Percentiles rank a stretch among this genome's conserved stretches.
These are phyloP conservation scores for Ceratothoa steindachneri DNA, from an alignment of 2,888 invertebrate genomes.

Conservation along the genomic window DNA sequence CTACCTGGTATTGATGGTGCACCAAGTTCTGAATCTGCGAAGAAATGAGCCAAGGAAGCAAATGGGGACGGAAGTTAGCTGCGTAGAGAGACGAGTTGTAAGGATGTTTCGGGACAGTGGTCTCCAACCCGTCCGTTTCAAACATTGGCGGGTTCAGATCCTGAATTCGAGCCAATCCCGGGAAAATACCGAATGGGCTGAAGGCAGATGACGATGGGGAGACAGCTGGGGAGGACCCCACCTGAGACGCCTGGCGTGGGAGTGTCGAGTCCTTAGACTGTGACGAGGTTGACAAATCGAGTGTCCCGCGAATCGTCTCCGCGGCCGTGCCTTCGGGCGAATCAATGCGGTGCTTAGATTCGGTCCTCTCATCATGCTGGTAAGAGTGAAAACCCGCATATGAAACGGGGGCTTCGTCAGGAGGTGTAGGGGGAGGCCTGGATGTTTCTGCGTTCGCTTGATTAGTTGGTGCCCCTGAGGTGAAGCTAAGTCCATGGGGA, in stretches of 20 bases:
- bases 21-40: constrained; percentile 39
- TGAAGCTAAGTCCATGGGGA: too few species aligned
- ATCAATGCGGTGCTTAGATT: too few species aligned
- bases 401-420: too few species aligned
- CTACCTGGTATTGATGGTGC: constrained; percentile 9
- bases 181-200: not conserved
- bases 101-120: not conserved
- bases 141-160: not conserved
- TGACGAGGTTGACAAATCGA: not conserved
- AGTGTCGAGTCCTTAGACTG: not conserved
- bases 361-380: too few species aligned
- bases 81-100: not conserved
- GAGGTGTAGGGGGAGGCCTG: too few species aligned
- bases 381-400: too few species aligned
- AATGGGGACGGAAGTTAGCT: constrained; percentile 40
- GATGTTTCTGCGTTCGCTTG: too few species aligned
- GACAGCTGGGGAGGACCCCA: not conserved
- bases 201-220: not conserved
- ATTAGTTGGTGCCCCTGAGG: too few species aligned
- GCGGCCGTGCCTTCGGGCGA: too few species aligned
- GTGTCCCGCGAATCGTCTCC: not conserved
- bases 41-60: constrained; percentile 39
- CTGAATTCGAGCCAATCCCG: not conserved
- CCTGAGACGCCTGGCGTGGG: not conserved
- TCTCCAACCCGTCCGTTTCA: not conserved